Evolutionary conservation across 2,113 vertebrate genomes (phyloP).

Genomic region (Colaptes auratus): DNA sequence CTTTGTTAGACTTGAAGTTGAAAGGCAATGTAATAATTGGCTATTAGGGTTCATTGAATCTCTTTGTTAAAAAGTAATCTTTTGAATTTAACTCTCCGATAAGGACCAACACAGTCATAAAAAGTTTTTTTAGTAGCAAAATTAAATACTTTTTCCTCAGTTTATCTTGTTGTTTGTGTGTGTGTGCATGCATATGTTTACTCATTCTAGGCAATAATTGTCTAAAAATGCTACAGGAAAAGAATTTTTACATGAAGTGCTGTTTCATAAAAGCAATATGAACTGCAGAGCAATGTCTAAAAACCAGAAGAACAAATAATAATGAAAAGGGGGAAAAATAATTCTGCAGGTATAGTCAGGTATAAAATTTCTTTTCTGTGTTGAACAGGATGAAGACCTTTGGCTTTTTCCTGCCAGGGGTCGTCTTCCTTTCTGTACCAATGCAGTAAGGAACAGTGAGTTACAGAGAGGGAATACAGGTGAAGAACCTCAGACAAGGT

Average conservation of each 20-base stretch:
- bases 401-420: neutral
- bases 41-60: neutral
- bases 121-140: neutral
- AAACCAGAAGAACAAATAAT: neutral
- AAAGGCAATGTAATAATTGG: neutral
- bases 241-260: neutral
- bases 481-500: neutral
- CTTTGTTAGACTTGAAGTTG: neutral
- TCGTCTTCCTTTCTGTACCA: neutral
- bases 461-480: neutral
- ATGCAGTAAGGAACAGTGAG: neutral
- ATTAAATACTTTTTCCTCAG: neutral
- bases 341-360: neutral
- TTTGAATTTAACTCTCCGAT: neutral
- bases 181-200: neutral
- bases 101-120: neutral
- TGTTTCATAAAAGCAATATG: neutral
- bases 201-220: neutral
- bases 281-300: neutral
- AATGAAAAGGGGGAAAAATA: neutral
- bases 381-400: neutral
- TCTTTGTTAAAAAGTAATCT: neutral
- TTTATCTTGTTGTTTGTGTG: neutral
- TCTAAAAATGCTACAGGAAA: neutral
- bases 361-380: neutral